These are phyloP conservation scores for Gallirallus australis DNA, from an alignment of 2,797 vertebrate genomes.

Conservation along the genomic window DNA sequence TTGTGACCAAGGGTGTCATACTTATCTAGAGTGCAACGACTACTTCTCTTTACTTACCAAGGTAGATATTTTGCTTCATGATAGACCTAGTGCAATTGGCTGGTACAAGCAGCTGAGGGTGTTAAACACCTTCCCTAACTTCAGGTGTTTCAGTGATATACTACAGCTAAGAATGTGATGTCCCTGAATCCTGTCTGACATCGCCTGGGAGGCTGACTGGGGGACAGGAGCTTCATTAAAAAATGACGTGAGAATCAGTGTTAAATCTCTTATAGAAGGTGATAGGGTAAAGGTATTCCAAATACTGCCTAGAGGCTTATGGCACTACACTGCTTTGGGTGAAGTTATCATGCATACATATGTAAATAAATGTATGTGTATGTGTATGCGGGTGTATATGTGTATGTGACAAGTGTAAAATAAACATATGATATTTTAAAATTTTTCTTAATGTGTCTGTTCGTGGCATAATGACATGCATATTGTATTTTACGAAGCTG, in stretches of 20 bases:
- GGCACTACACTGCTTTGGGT: background rate
- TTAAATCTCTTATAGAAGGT: background rate
- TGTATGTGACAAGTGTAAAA: background rate
- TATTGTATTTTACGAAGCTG: background rate
- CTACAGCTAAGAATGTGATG: background rate
- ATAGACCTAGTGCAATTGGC: background rate
- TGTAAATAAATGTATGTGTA: background rate
- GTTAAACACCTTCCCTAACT: background rate
- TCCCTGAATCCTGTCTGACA: background rate
- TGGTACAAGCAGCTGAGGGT: background rate
- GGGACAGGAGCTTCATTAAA: background rate
- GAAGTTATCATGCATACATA: background rate
- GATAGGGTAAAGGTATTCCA: background rate
- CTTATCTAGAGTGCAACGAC: background rate
- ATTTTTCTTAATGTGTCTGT: background rate
- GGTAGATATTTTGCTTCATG: background rate
- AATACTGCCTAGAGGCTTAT: background rate
- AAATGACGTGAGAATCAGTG: background rate
- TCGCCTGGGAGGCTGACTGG: background rate
- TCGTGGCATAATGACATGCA: background rate
- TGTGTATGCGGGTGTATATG: accelerated
- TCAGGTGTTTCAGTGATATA: background rate
- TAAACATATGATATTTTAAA: background rate
- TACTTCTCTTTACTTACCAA: background rate
- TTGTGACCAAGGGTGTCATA: background rate